phyloP scores from a whole-genome alignment of 53 echinoderm and acorn worm genomes.

The Patiria pectinifera region DNA sequence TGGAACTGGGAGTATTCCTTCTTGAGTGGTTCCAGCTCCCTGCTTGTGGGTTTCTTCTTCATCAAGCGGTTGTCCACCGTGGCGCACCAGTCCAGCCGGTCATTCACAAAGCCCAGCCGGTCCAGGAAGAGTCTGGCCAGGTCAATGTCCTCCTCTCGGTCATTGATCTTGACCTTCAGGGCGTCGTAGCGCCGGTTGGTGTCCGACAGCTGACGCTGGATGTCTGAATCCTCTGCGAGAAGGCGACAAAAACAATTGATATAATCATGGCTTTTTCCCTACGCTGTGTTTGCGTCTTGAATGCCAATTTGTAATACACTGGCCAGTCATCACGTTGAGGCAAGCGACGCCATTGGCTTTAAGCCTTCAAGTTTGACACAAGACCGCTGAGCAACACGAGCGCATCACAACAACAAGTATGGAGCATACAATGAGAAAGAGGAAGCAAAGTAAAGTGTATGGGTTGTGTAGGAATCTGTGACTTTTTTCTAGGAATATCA shows the following conservation, averaged over 20 bases:
- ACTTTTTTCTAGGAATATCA: too few species aligned
- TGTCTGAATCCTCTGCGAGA: conserved; percentile 79
- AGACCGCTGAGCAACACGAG: too few species aligned
- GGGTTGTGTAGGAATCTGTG: too few species aligned
- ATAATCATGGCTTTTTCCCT: not conserved
- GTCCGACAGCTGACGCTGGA: conserved; percentile 87
- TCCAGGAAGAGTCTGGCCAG: conserved; percentile 87
- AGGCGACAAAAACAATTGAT: not conserved
- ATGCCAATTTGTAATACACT: not conserved
- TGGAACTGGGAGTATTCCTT: conserved; percentile 87
- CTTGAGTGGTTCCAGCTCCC: conserved; percentile 88
- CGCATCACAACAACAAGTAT: too few species aligned
- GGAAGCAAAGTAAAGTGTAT: too few species aligned
- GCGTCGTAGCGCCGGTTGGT: conserved; percentile 84
- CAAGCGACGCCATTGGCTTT: too few species aligned
- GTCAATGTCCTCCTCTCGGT: conserved; percentile 90
- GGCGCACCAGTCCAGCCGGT: conserved; percentile 95
- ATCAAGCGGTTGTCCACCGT: conserved; percentile 83
- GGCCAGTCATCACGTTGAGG: too few species aligned
- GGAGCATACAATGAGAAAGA: too few species aligned
- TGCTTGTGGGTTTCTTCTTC: conserved; percentile 90
- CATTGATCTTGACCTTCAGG: conserved; percentile 80
- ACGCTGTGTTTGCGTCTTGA: not conserved
- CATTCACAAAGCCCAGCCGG: conserved; percentile 84
- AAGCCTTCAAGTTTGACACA: too few species aligned